Evolutionary conservation across 2,888 invertebrate genomes (phyloP), one percentile per base, ranked within the genome.

Genomic region (Polyommatus iphigenia): DNA sequence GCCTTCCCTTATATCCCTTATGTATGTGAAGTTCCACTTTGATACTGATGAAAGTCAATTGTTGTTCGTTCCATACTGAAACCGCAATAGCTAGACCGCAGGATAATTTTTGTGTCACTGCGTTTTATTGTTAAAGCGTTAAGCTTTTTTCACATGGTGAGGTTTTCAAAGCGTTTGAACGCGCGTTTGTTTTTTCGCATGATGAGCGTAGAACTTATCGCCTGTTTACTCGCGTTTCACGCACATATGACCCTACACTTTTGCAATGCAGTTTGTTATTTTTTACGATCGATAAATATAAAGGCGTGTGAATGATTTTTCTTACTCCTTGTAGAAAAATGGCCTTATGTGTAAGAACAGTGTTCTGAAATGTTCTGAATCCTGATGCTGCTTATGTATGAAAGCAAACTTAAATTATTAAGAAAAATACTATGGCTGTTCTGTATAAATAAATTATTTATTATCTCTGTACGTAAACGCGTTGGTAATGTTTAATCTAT

Each of bases 111-210:
- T 67, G 29, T 67, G 18, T 67, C 29, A 67, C 10, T 32, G 67
- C 29, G 67, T 32, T 62, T 8, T 24, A 62, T 24, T 67, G 29
- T 67, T 32, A 59, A 20, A 59, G 67, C 29, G 32, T 32, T 67
- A 32, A 2, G 18, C 13, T 67, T 18, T 67, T 29, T 67, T 32
- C 67, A 67, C 67, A 67, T 18, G 29, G 29, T 18, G 29, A 67
- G 29, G 29, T 32, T 67, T 67, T 67, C 13, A 29, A 32, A 13
- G 67, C 67, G 29, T 15, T 67, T 67, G 29, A 24, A 32, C 67
- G 29, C 67, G 67, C 67, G 32, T 67, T 62, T 62, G 62, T 62
- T 32, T 29, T 67, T 67, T 32, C 67, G 24, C 67, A 67, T 32
- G 15, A 32, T 67, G 18, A 32, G 18, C 67, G 29, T 15, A 24